phyloP scores from a whole-genome alignment of 2,888 invertebrate genomes.

The Parnassius mnemosyne region DNA sequence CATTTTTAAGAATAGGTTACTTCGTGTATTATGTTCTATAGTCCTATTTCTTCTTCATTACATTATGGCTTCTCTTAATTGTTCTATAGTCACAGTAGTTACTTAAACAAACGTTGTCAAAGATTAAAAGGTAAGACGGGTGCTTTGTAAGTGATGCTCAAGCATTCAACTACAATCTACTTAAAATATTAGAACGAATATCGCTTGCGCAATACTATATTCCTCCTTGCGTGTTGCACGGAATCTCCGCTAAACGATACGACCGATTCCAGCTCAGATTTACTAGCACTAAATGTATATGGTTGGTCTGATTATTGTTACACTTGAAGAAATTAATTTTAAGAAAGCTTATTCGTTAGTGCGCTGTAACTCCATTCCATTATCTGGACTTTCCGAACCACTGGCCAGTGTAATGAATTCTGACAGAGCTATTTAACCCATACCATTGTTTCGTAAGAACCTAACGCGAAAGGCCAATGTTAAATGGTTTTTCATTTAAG shows the following conservation, averaged over 20 bases:
- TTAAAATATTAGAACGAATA: constrained; percentile 27
- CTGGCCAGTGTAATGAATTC: constrained; percentile 48
- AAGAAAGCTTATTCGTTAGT: constrained; percentile 35
- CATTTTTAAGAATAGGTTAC: too few relatives aligned
- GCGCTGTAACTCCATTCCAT: constrained; percentile 61
- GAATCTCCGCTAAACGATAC: constrained; percentile 24
- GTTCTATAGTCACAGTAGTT: too few relatives aligned
- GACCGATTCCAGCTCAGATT: constrained; percentile 28
- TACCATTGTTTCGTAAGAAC: background rate
- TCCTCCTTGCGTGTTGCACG: constrained; percentile 27
- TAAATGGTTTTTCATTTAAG: constrained; percentile 30
- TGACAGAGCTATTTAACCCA: constrained; percentile 36
- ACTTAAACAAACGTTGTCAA: too few relatives aligned
- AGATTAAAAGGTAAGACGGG: background rate
- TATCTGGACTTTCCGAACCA: constrained; percentile 68
- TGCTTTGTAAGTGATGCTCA: constrained; percentile 29
- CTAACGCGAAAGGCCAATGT: background rate
- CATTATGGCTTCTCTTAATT: too few relatives aligned
- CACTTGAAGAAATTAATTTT: constrained; percentile 35
- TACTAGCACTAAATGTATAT: constrained; percentile 5
- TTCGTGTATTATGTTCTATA: too few relatives aligned
- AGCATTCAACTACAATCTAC: constrained; percentile 30
- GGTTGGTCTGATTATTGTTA: constrained; percentile 3
- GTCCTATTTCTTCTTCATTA: too few relatives aligned
- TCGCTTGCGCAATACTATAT: constrained; percentile 24